Evolutionary conservation across 2,113 vertebrate species (phyloP).

Genomic region (Cottus gobio): DNA sequence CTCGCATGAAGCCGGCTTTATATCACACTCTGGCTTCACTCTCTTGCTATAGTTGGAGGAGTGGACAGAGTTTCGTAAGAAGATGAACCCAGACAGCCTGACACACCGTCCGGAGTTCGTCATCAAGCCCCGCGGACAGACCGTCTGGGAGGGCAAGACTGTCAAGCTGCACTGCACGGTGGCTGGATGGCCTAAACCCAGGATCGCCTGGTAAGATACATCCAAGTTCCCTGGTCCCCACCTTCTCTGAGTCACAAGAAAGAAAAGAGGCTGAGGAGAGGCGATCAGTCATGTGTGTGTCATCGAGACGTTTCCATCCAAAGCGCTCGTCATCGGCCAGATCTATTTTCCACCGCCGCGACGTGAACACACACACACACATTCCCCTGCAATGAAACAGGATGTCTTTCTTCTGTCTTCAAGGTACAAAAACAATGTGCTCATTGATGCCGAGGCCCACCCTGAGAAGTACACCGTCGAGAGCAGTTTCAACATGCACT

Average conservation of each 20-base stretch:
- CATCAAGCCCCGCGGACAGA: conserved; percentile 93
- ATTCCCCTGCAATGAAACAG: conserved; percentile 25
- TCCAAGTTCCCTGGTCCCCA: neutral
- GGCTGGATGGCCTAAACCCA: conserved; percentile 95
- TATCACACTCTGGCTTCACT: neutral
- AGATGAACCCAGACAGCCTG: conserved; percentile 92
- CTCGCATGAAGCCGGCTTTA: neutral
- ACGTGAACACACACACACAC: neutral
- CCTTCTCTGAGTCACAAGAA: conserved; percentile 20
- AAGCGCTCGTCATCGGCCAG: conserved; percentile 1
- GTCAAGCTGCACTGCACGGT: conserved; percentile 92
- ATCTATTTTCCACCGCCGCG: conserved; percentile 15
- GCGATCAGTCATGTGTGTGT: neutral
- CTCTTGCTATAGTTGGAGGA: conserved; percentile 86
- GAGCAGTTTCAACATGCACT: conserved; percentile 95
- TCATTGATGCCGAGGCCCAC: conserved; percentile 89
- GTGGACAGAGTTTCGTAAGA: conserved; percentile 90
- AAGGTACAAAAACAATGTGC: conserved; percentile 99
- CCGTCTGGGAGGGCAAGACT: conserved; percentile 94
- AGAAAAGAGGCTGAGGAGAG: conserved; percentile 23
- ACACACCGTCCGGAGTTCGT: conserved; percentile 92
- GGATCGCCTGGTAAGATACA: conserved; percentile 81
- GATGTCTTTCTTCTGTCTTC: conserved; percentile 36
- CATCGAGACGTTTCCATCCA: conserved; percentile 34
- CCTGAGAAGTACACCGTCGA: conserved; percentile 90